These are phyloP conservation scores for Oscheius onirici DNA, from an alignment of 2,888 invertebrate species.

Conservation along the genomic window DNA sequence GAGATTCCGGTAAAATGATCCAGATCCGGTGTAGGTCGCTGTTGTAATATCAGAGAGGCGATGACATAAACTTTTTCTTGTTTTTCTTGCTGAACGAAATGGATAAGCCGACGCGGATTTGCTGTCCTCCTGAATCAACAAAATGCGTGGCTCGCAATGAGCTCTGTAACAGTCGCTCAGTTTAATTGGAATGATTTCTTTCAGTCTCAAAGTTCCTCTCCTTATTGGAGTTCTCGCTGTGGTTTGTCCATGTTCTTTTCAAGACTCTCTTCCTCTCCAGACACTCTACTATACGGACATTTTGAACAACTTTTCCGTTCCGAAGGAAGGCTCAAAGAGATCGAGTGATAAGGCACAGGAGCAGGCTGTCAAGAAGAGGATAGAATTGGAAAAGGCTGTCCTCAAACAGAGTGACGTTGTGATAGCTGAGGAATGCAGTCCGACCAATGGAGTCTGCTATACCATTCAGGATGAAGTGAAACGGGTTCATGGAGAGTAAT, in stretches of 20 bases:
- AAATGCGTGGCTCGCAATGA: slow-evolving; percentile 1
- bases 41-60: neutral
- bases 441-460: slow-evolving; percentile 36
- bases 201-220: neutral
- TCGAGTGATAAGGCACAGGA: slow-evolving; percentile 17
- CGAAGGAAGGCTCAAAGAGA: slow-evolving; percentile 10
- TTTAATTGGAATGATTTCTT: neutral
- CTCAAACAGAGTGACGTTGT: slow-evolving; percentile 14
- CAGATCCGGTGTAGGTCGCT: slow-evolving; percentile 23
- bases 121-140: slow-evolving; percentile 19
- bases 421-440: slow-evolving; percentile 41
- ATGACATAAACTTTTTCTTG: slow-evolving; percentile 18
- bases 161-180: neutral
- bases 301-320: neutral
- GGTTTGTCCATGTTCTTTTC: neutral
- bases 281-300: slow-evolving; percentile 3
- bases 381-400: slow-evolving; percentile 19
- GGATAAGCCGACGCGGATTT: neutral
- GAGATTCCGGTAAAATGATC: slow-evolving; percentile 23
- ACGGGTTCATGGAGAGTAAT: slow-evolving; percentile 32
- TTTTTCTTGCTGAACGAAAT: neutral
- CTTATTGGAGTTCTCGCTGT: neutral
- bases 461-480: slow-evolving; percentile 39
- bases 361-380: slow-evolving; percentile 1
- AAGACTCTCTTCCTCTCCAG: neutral